phyloP scores from a whole-genome alignment of 2,113 vertebrate genomes.

The Aix galericulata region DNA sequence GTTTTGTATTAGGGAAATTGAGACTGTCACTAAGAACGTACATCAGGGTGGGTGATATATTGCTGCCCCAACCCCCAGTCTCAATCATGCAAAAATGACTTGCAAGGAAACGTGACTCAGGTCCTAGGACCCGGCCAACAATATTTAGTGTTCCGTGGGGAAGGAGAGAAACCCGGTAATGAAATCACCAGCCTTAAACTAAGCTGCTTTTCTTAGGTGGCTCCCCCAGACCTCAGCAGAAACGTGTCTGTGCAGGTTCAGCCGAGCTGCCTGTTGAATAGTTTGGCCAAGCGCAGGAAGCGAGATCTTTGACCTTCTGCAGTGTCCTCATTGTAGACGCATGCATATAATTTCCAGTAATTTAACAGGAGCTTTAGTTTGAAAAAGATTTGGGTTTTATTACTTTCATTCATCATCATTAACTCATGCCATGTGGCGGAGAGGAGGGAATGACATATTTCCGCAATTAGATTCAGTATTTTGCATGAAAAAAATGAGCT shows the following conservation, averaged over 20 bases:
- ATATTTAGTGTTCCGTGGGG: conserved; percentile 15
- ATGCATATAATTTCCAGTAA: conserved; percentile 74
- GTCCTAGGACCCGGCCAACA: background rate
- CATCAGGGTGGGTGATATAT: background rate
- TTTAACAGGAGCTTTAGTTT: conserved; percentile 76
- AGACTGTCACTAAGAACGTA: background rate
- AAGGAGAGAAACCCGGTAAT: conserved; percentile 35
- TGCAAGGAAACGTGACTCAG: background rate
- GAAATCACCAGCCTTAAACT: conserved; percentile 53
- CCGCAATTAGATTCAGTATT: conserved; percentile 75
- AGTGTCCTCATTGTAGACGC: conserved; percentile 67
- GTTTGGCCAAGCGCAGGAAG: conserved; percentile 69
- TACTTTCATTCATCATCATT: conserved; percentile 80
- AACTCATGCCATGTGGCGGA: conserved; percentile 64
- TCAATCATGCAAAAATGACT: background rate
- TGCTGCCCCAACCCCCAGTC: background rate
- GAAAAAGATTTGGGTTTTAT: conserved; percentile 77
- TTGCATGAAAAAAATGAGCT: conserved; percentile 72
- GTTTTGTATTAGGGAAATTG: conserved; percentile 20
- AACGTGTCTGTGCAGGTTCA: conserved; percentile 40
- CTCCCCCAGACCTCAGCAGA: conserved; percentile 14
- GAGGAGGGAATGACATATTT: conserved; percentile 70
- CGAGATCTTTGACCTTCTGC: conserved; percentile 72
- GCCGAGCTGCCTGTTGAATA: conserved; percentile 52
- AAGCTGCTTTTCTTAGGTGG: conserved; percentile 52